Evolutionary conservation across 2,113 vertebrate genomes (phyloP).

Genomic region (Elephantulus edwardii): DNA sequence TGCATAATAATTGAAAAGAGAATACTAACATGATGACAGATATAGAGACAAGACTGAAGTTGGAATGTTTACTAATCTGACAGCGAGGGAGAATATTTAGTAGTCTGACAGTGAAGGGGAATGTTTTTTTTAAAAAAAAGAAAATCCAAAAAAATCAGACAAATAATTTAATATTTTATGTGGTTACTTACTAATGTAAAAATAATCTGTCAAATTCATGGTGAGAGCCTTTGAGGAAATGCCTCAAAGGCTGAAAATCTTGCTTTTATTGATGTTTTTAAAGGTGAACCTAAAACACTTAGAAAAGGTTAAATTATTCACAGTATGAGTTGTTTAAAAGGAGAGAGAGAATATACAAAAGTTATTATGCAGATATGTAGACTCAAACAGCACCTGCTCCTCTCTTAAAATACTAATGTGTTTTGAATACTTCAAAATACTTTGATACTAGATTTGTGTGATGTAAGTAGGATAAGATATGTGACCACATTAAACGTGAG

Average conservation of each 20-base stretch:
- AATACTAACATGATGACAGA: not conserved
- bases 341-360: not conserved
- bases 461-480: not conserved
- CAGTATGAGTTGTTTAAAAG: not conserved
- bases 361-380: not conserved
- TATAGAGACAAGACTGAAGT: not conserved
- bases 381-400: not conserved
- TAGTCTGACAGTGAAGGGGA: not conserved
- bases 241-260: not conserved
- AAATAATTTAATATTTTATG: constrained; percentile 2
- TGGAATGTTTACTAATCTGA: not conserved
- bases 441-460: not conserved
- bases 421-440: constrained; percentile 29
- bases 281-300: constrained; percentile 38
- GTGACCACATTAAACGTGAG: not conserved
- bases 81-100: not conserved
- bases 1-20: not conserved
- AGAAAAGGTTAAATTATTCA: constrained; percentile 65
- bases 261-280: constrained; percentile 24
- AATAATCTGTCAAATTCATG: not conserved
- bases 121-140: not conserved
- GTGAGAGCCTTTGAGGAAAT: not conserved
- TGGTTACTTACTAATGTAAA: not conserved
- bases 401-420: not conserved
- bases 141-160: not conserved